A percentile compares a stretch with the other conserved stretches of the same genome.
phyloP scores from a whole-genome alignment of 35 echinoderm and acorn worm species.

The Acanthaster planci region DNA sequence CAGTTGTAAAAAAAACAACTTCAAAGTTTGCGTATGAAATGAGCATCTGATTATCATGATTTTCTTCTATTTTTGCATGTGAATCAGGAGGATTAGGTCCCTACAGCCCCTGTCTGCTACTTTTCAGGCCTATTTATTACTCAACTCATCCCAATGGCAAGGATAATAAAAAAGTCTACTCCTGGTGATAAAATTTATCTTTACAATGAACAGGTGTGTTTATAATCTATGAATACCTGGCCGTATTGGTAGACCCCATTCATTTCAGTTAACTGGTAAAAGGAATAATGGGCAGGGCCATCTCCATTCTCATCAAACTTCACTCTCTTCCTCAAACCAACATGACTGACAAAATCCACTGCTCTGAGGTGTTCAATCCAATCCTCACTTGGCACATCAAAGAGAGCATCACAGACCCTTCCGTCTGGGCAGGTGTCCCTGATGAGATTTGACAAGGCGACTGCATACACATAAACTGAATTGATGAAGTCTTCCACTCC shows the following conservation, averaged over 20 bases:
- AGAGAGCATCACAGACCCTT: not conserved
- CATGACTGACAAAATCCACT: slow-evolving; percentile 24
- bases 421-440: slow-evolving; percentile 2
- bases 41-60: no score
- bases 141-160: no score
- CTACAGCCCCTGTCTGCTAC: no score
- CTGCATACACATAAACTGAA: slow-evolving; percentile 35
- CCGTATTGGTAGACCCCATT: not conserved
- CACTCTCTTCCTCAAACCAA: slow-evolving; percentile 8
- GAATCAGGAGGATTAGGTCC: no score
- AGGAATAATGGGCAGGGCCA: not conserved
- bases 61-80: no score
- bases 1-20: no score
- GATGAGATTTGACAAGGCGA: slow-evolving; percentile 25
- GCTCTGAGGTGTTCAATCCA: slow-evolving; percentile 22
- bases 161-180: no score
- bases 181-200: no score
- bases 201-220: no score
- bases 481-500: slow-evolving; percentile 32
- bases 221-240: not conserved
- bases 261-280: not conserved
- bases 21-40: no score
- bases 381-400: not conserved
- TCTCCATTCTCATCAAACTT: slow-evolving; percentile 49
- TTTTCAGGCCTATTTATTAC: no score